A percentile compares a stretch with the other conserved stretches of the same genome.
phyloP scores from a whole-genome alignment of 1,140 invertebrate genomes.

The Drepana arcuata region DNA sequence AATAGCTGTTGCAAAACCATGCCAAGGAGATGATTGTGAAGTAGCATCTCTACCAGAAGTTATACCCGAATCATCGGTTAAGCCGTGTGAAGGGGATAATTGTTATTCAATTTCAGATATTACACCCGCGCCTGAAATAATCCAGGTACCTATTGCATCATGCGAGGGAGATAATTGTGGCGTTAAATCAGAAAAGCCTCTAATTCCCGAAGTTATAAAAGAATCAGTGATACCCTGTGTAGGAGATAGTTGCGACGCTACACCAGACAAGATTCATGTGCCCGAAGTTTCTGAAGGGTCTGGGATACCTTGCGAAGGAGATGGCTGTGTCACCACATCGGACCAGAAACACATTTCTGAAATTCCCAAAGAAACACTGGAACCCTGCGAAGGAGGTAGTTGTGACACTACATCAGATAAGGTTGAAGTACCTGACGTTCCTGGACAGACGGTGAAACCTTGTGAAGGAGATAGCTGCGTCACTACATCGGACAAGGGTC shows the following conservation, averaged over 20 bases:
- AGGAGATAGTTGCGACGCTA: constrained; percentile 5
- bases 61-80: too few species aligned
- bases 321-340: background rate
- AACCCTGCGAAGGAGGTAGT: constrained; percentile 10
- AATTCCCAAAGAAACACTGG: background rate
- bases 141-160: too few species aligned
- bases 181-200: background rate
- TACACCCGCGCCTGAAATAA: background rate
- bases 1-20: constrained; percentile 17
- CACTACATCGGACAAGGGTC: background rate
- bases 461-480: background rate
- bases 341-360: background rate
- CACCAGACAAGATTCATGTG: background rate
- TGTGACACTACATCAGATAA: constrained; percentile 6
- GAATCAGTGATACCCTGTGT: constrained; percentile 6
- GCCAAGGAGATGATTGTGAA: constrained; percentile 27
- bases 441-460: too few species aligned
- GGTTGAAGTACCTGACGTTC: too few species aligned
- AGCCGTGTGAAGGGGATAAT: constrained; percentile 11
- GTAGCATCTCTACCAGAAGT: background rate
- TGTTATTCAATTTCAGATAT: constrained; percentile 6
- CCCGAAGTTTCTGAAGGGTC: too few species aligned
- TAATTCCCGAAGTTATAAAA: background rate
- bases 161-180: background rate
- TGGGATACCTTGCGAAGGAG: too few species aligned